These are phyloP conservation scores for Phyllotis vaccarum DNA, from an alignment of 2,797 vertebrate species.

Conservation along the genomic window DNA sequence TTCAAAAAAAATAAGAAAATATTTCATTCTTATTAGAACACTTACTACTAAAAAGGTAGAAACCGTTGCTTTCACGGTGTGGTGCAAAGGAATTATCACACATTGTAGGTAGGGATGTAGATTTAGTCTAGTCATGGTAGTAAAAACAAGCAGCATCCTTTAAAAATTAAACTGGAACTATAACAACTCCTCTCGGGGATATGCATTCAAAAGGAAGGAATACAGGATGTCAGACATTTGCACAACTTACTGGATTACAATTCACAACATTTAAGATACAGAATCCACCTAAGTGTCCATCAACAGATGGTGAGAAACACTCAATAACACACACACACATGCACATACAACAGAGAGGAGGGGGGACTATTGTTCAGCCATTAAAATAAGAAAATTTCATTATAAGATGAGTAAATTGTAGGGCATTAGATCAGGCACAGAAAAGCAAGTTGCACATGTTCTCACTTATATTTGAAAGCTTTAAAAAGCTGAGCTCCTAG, in stretches of 20 bases:
- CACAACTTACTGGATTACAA: not conserved
- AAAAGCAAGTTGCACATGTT: not conserved
- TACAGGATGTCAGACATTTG: not conserved
- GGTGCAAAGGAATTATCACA: not conserved
- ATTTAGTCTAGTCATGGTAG: not conserved
- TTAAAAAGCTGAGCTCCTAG: not conserved
- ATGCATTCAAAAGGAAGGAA: not conserved
- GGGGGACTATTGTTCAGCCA: not conserved
- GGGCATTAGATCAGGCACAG: not conserved
- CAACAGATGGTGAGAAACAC: not conserved
- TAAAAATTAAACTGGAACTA: not conserved
- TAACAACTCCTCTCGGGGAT: not conserved
- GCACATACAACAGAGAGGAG: not conserved
- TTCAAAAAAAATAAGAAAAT: not conserved
- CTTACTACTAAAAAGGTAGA: not conserved
- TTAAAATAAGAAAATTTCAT: not conserved
- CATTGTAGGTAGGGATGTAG: not conserved
- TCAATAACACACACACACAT: not conserved
- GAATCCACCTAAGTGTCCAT: not conserved
- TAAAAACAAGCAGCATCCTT: not conserved
- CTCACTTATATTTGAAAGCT: not conserved
- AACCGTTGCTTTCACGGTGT: not conserved
- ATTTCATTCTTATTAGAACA: not conserved
- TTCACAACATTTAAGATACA: not conserved
- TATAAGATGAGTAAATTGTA: not conserved